These are phyloP conservation scores for Paramisgurnus dabryanus DNA, from an alignment of 2,113 vertebrate species.

Conservation along the genomic window DNA sequence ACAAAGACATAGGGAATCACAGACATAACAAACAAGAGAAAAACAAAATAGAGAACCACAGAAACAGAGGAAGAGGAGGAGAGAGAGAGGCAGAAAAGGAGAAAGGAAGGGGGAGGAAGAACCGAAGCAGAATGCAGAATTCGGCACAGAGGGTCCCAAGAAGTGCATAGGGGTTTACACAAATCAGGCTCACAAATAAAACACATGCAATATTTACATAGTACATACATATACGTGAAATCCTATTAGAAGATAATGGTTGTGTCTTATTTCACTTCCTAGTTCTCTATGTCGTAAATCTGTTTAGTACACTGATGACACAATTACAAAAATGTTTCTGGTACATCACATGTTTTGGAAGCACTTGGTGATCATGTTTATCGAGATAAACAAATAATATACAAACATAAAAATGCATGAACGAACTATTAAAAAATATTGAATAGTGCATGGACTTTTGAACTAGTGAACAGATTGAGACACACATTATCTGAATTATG, in stretches of 20 bases:
- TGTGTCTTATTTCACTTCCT: neutral
- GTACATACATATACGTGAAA: neutral
- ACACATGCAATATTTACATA: constrained; percentile 29
- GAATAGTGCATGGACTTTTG: no score
- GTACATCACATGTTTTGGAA: no score
- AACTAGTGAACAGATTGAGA: neutral
- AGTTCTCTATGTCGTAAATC: no score
- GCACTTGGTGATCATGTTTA: no score
- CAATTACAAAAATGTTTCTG: no score
- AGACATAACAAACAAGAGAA: constrained; percentile 56
- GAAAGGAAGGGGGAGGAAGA: constrained; percentile 75
- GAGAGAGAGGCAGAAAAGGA: constrained; percentile 36
- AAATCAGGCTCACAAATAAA: neutral
- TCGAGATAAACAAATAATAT: no score
- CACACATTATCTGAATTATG: constrained; percentile 32
- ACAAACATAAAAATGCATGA: no score
- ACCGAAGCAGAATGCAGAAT: constrained; percentile 74
- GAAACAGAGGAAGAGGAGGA: constrained; percentile 60
- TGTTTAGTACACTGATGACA: no score
- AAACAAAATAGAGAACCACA: constrained; percentile 64
- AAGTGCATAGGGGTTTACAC: constrained; percentile 61
- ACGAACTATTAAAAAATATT: no score
- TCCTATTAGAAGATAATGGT: neutral
- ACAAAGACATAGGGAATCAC: constrained; percentile 58
- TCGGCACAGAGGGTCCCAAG: constrained; percentile 70